A percentile compares a stretch with the other conserved stretches of the same genome.
phyloP scores from a whole-genome alignment of 2,888 invertebrate genomes.

The Caenorhabditis angaria region DNA sequence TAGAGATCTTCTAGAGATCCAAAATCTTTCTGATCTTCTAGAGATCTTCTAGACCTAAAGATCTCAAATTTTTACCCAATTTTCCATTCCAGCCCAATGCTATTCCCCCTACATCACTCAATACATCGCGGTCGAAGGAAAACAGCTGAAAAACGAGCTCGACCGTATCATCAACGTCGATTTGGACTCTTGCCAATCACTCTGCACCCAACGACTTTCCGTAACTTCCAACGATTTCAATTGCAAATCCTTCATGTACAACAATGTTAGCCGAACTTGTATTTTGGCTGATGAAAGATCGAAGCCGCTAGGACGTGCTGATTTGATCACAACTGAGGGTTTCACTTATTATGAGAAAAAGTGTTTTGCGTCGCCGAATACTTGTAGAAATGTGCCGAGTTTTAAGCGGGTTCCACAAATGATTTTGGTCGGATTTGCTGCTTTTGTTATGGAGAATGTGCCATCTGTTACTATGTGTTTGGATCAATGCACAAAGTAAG shows the following conservation, averaged over 20 bases:
- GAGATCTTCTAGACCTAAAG: not conserved
- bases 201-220: conserved; percentile 70
- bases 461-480: conserved; percentile 72
- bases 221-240: conserved; percentile 69
- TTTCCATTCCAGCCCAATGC: conserved; percentile 64
- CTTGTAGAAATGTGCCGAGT: conserved; percentile 70
- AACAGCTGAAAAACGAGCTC: conserved; percentile 65
- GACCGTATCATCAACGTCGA: conserved; percentile 68
- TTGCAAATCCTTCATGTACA: conserved; percentile 73
- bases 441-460: conserved; percentile 72
- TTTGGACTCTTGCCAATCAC: conserved; percentile 65
- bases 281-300: conserved; percentile 70
- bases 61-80: not conserved
- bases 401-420: conserved; percentile 71
- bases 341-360: conserved; percentile 72
- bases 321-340: conserved; percentile 60
- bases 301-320: conserved; percentile 68
- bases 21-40: no score
- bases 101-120: conserved; percentile 71
- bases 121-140: conserved; percentile 70
- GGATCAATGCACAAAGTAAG: conserved; percentile 70
- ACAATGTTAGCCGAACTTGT: conserved; percentile 64
- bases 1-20: no score
- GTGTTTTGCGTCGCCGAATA: conserved; percentile 71
- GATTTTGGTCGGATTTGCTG: conserved; percentile 72